A percentile compares a stretch with the other conserved stretches of the same genome.
These are phyloP conservation scores for Baryphthengus martii DNA, from an alignment of 2,113 vertebrate genomes.

Conservation along the genomic window DNA sequence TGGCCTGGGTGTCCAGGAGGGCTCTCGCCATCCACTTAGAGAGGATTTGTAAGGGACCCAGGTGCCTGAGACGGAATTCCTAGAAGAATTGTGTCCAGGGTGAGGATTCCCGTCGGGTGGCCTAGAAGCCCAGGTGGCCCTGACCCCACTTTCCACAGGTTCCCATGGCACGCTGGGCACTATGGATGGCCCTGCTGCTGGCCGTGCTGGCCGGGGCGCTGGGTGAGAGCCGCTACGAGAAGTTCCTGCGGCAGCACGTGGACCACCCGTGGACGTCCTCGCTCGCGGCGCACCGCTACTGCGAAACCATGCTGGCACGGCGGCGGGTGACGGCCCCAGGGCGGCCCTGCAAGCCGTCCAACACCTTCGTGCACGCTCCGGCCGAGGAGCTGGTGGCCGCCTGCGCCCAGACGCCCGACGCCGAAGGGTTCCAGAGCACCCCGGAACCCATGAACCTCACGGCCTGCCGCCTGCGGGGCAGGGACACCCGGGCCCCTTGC, in stretches of 20 bases:
- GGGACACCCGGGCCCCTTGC: not conserved
- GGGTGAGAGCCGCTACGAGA: not conserved
- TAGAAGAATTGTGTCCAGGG: not conserved
- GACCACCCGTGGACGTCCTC: not conserved
- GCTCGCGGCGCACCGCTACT: not conserved
- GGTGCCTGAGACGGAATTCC: not conserved
- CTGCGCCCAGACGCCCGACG: not conserved
- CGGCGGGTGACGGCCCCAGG: not conserved
- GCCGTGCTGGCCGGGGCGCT: rapidly evolving
- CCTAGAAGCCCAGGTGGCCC: not conserved
- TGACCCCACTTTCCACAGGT: not conserved
- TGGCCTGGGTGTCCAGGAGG: not conserved
- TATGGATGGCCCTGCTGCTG: not conserved
- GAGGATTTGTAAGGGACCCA: not conserved
- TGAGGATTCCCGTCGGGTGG: rapidly evolving
- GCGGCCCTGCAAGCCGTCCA: slow-evolving; percentile 26
- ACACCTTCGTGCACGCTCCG: not conserved
- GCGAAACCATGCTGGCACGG: slow-evolving; percentile 13
- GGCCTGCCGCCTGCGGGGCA: not conserved
- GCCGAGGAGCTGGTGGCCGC: not conserved
- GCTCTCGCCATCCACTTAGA: not conserved
- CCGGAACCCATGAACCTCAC: not conserved
- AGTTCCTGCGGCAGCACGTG: slow-evolving; percentile 54
- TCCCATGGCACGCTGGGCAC: not conserved
- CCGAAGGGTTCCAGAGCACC: not conserved